Evolutionary conservation across 2,888 invertebrate species (phyloP).

Genomic region (Cryptocheilus praepositus): DNA sequence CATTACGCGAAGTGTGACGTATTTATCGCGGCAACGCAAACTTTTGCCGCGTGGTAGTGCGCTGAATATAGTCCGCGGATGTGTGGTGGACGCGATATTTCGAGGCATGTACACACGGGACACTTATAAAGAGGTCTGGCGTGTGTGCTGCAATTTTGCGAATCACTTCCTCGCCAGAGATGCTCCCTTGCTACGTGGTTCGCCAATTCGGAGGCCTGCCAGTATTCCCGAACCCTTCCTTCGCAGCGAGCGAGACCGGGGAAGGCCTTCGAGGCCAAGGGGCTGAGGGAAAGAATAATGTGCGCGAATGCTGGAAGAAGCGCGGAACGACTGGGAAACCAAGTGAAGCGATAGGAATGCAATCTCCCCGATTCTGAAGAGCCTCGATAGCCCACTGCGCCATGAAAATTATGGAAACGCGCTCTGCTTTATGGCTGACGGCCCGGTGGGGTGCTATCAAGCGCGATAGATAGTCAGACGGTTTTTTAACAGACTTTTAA

Average conservation of each 20-base stretch:
- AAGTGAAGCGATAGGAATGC: background rate
- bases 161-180: conserved; percentile 58
- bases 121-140: background rate
- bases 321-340: background rate
- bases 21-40: no score
- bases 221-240: conserved; percentile 59
- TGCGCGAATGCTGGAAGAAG: background rate
- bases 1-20: no score
- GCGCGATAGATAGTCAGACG: no score
- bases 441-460: no score
- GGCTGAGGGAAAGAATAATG: background rate
- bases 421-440: no score
- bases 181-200: conserved; percentile 62
- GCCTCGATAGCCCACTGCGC: no score
- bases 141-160: conserved; percentile 52
- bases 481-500: no score
- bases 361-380: background rate
- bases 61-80: no score
- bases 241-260: conserved; percentile 23
- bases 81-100: background rate
- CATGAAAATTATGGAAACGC: no score
- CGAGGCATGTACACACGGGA: background rate
- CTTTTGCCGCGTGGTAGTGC: no score
- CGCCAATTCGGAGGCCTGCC: conserved; percentile 72
- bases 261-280: background rate